Conservation (phyloP, 1,140 invertebrate species). For the Schlechtendalia chinensis region DNA sequence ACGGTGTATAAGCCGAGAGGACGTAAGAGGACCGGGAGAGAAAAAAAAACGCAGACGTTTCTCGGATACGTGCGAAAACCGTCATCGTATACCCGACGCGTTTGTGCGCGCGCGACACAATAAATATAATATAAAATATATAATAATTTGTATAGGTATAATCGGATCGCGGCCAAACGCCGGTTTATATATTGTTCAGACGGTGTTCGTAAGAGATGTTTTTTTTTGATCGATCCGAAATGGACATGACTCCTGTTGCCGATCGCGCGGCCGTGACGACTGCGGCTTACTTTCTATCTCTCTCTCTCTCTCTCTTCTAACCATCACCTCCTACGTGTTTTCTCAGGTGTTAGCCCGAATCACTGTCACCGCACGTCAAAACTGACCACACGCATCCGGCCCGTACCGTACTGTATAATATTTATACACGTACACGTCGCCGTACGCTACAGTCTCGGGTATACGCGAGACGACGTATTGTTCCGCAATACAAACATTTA, state of each 20-base stretch:
- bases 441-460: background rate
- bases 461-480: conserved; percentile 1
- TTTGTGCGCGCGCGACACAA: background rate
- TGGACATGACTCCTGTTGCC: conserved; percentile 26
- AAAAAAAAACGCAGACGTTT: background rate
- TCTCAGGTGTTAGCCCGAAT: conserved; percentile 31
- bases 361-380: conserved; percentile 38
- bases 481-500: conserved; percentile 38
- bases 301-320: too few relatives aligned
- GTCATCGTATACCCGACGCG: background rate
- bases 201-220: background rate
- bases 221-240: conserved; percentile 35
- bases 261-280: background rate
- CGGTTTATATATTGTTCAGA: background rate
- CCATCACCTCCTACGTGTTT: background rate
- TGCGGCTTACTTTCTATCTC: background rate
- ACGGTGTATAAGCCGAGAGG: background rate
- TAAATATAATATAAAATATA: background rate
- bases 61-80: conserved; percentile 27
- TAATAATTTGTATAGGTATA: background rate
- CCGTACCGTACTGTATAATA: too few relatives aligned
- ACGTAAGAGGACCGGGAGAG: background rate
- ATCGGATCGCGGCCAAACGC: background rate
- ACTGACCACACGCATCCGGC: conserved; percentile 49
- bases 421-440: too few relatives aligned